phyloP scores from a whole-genome alignment of 2,113 vertebrate genomes.

The Anas platyrhynchos region DNA sequence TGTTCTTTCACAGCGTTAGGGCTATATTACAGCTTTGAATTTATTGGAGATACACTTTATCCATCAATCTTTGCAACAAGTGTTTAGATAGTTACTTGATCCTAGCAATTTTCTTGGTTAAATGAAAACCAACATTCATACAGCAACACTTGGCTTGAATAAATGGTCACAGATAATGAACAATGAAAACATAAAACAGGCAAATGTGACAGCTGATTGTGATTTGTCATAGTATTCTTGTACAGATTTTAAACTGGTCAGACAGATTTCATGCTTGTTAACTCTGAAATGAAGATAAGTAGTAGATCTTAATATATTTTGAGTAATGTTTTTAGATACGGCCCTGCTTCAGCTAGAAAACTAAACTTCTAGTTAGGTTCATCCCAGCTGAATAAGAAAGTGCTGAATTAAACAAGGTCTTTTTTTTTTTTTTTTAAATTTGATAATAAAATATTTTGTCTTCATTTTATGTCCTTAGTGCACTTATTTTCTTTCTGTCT shows the following conservation, averaged over 20 bases:
- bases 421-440: not conserved
- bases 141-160: slow-evolving; percentile 4
- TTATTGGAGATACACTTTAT: not conserved
- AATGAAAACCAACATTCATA: slow-evolving; percentile 37
- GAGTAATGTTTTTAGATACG: not conserved
- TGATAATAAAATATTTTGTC: not conserved
- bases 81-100: not conserved
- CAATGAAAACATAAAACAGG: slow-evolving; percentile 26
- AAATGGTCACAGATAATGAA: slow-evolving; percentile 40
- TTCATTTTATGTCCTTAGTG: not conserved
- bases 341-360: not conserved
- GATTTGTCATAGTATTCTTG: not conserved
- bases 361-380: not conserved
- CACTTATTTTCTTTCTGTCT: not conserved
- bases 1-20: not conserved
- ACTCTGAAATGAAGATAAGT: not conserved
- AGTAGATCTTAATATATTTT: not conserved
- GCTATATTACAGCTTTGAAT: not conserved
- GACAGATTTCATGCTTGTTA: slow-evolving; percentile 10
- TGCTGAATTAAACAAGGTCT: not conserved
- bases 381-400: not conserved
- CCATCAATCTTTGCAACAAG: slow-evolving; percentile 23
- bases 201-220: slow-evolving; percentile 38
- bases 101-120: not conserved
- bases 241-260: slow-evolving; percentile 21